Percentiles rank a stretch among this genome's conserved stretches.
Conservation (phyloP, 2,797 vertebrate species). For the Hirundo rustica region DNA sequence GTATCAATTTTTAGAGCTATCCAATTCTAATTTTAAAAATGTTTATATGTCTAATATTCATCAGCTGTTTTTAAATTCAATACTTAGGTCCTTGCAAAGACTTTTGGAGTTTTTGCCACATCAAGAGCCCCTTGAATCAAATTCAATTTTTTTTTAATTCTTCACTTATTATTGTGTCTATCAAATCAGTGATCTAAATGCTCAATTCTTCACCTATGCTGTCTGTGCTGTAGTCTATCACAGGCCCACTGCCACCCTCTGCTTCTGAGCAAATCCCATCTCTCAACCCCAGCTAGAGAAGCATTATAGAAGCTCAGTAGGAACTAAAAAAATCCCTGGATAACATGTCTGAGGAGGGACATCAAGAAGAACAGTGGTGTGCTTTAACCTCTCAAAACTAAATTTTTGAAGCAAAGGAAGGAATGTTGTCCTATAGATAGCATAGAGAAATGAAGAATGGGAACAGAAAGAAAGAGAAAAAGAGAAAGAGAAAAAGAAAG, state of each 20-base stretch:
- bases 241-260: not conserved
- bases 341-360: rapidly evolving
- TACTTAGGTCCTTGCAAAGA: not conserved
- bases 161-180: not conserved
- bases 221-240: not conserved
- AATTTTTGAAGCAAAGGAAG: not conserved
- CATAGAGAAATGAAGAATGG: not conserved
- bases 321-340: not conserved
- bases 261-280: not conserved
- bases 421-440: not conserved
- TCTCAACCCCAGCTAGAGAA: not conserved
- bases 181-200: not conserved
- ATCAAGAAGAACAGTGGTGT: not conserved
- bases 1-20: not conserved
- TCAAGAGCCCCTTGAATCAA: not conserved
- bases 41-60: not conserved
- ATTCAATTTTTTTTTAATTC: not conserved
- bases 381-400: not conserved
- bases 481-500: rapidly evolving
- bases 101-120: not conserved
- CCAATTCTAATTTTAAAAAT: not conserved
- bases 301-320: not conserved
- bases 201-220: not conserved
- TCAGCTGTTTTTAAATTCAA: not conserved
- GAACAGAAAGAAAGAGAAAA: not conserved